phyloP scores from a whole-genome alignment of 2,113 vertebrate species.

The Scomber colias region DNA sequence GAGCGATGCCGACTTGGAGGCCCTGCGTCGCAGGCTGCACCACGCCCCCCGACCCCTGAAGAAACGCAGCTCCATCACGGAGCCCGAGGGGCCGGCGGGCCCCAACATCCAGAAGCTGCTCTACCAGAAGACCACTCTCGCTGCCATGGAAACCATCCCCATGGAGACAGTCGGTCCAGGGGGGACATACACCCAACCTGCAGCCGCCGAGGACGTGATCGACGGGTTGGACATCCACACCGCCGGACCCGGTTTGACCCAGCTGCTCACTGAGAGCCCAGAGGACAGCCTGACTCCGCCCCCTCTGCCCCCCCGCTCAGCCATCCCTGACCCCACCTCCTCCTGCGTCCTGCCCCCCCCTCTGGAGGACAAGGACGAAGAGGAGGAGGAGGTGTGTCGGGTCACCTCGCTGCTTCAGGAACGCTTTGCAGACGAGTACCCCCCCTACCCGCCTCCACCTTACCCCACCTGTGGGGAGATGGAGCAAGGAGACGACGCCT shows the following conservation, averaged over 20 bases:
- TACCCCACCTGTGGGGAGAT: slow-evolving; percentile 87
- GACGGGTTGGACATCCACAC: not conserved
- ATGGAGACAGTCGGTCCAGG: slow-evolving; percentile 42
- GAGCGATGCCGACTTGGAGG: slow-evolving; percentile 91
- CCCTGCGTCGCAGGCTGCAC: slow-evolving; percentile 90
- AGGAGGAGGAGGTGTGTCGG: slow-evolving; percentile 64
- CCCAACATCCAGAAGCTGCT: slow-evolving; percentile 96
- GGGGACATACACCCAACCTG: slow-evolving; percentile 66
- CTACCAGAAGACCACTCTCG: slow-evolving; percentile 95
- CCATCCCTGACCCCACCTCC: slow-evolving; percentile 71
- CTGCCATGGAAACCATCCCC: slow-evolving; percentile 93
- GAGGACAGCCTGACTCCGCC: slow-evolving; percentile 73
- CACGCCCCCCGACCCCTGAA: slow-evolving; percentile 93
- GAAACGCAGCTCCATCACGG: slow-evolving; percentile 95
- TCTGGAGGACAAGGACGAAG: slow-evolving; percentile 75
- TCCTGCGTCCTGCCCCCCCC: slow-evolving; percentile 28
- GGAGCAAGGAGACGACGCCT: slow-evolving; percentile 79
- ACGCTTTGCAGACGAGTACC: slow-evolving; percentile 90
- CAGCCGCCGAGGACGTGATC: slow-evolving; percentile 51
- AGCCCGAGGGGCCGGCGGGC: slow-evolving; percentile 93
- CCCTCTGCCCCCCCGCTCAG: slow-evolving; percentile 65
- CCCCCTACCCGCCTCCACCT: slow-evolving; percentile 92
- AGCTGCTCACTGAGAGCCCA: not conserved
- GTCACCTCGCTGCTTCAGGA: slow-evolving; percentile 75
- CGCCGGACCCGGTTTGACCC: slow-evolving; percentile 20